Base-by-base conservation (phyloP, 2,113 vertebrate species). In the Rhizomys pruinosus region DNA sequence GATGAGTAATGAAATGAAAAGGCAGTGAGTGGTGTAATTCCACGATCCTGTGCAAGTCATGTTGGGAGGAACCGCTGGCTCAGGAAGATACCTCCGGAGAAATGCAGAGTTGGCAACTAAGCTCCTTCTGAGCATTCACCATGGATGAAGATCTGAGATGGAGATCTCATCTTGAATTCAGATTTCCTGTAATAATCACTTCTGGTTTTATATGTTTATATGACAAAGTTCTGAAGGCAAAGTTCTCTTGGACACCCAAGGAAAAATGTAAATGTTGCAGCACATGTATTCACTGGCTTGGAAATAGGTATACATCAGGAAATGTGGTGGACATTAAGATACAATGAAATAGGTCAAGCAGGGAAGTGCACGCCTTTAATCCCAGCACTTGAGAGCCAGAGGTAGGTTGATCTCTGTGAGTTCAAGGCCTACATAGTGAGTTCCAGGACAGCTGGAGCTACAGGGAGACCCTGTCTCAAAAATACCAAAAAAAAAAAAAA, bases 171-270 rank as follows among this genome's bases (percentile, higher is more conserved):
- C 32, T 42, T 5, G 34, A 29, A 66, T 71, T 91, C 63, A 78
- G 39, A 42, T 34, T 64, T 84, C 37, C 52, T 94, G 79, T 69
- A 92, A 79, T 44, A 73, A 82, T 71, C 64, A 32, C 63, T 69
- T 82, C 32, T 64, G 19, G 90, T 55, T 32, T 66, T 72, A 59
- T 6, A 20, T 29, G 42, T 59, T 85, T 59, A 73, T 39, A 79
- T 73, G 32, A 86, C 23, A 76, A 85, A 77, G 9, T 77, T 91
- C 81, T 80, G 4, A 90, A 86, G 42, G 74, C 22, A 39, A 85
- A 57, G 42, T 64, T 52, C 32, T 77, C 92, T 81, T 29, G 69
- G 39, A 63, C 16, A 92, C 23, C 44, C 61, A 37, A 57, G 11
- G 25, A 90, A 29, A 93, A 63, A 37, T 25, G 57, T n/a, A 88